Evolutionary conservation across 2,888 invertebrate species (phyloP), one percentile per base, ranked within the genome.

Genomic region (Cotesia congregata): DNA sequence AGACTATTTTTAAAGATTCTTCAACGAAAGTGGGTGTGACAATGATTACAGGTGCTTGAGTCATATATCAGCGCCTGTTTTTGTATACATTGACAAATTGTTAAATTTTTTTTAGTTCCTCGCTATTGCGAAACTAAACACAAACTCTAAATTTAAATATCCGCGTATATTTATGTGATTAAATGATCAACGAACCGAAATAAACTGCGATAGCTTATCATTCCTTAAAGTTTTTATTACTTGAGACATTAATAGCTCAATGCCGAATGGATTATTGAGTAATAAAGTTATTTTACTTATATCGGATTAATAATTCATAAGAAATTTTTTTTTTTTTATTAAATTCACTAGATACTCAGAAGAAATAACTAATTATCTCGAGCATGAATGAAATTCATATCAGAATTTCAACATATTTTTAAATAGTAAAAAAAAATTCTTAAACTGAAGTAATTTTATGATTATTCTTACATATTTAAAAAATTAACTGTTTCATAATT

Each of bases 51-150:
- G 50, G 50, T 50, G 50, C 50, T 7, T 50, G 50, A 50, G 50
- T 50, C 50, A 50, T 12, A 50, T 30, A 30, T 30, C 30, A 30
- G 30, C 30, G 30, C 30, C 30, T 30, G 30, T 30, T 30, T 64
- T 64, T 64, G 50, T 50, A 50, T 12, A 12, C 12, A 50, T 50
- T 39, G 67, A 39, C 38, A 67, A 20, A 65, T 65, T 50, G 50
- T 12, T 50, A 50, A 50, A 50, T 50, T 50, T 50, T 50, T 30
- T 30, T 30, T 30, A 30, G 30, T 30, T 30, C 30, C 30, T 30
- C 30, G 30, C 7, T 50, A 50, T 50, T 50, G 50, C 50, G 50
- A 50, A 50, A 50, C 50, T 50, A 12, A 50, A 50, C 50, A 64
- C 17, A 20, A 20, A 64, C 7, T 15, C 6, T 20, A 64, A 64